Base-by-base conservation (phyloP, 1,140 invertebrate genomes). In the Meloidogyne hapla region DNA sequence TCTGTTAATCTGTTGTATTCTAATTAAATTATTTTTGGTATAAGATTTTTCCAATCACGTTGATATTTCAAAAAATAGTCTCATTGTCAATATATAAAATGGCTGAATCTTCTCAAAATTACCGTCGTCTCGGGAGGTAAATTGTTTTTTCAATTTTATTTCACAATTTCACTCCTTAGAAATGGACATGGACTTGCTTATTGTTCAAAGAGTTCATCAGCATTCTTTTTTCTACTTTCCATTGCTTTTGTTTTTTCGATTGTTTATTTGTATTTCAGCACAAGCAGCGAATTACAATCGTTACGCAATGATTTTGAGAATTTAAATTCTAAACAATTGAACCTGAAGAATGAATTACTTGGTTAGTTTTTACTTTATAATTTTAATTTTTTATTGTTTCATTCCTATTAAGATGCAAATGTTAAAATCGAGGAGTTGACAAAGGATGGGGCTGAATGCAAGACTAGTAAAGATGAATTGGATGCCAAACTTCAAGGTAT, bases 261-360 rank as follows among this genome's bases (percentile, higher is more conserved):
- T 6, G 28, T 67, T 42, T 67, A 67, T 42, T 67, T 67, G 9
- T 67, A 67, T 21, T 38, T 67, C 18, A 67, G 65, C 65, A 21
- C 65, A 6, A 67, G 21, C 9, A 67, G 65, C n/a, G 65, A 67
- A 67, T 67, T 67, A 42, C 65, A 67, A 38, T 67, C 65, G 5
- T 67, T 67, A 8, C 65, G 65, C 6, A 23, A n/a, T n/a, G 65
- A 67, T 42, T 67, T 38, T 42, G 65, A 67, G n/a, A 42, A 21
- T 33, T 67, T 67, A 9, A 67, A 67, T 67, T 38, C 65, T 25
- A 67, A 42, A 21, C 21, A 67, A 1, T 67, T 67, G 21, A 23
- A 23, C 15, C 65, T 67, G 6, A 67, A 67, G 23, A 67, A 67
- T 67, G 65, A 67, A n/a, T 42, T 67, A 42, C 40, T 67, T 56